Base-by-base conservation (phyloP, 2,888 invertebrate species). In the Volucella bombylans region DNA sequence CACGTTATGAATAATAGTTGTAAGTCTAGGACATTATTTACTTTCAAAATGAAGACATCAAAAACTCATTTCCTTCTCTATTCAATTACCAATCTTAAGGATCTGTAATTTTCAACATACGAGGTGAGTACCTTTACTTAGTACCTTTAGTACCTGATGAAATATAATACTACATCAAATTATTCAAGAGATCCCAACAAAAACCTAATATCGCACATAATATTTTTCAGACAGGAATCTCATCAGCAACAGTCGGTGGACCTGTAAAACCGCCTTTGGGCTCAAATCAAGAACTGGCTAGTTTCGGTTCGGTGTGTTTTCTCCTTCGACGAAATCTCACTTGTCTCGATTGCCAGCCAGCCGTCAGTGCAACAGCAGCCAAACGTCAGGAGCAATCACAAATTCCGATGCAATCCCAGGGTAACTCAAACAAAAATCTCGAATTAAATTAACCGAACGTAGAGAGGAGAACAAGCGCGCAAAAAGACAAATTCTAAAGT, bases 401-500 rank as follows among this genome's bases (percentile, higher is more conserved):
- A 81, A 85, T 85, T 85, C 85, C 85, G 59, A 77, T 85, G 85
- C 85, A 81, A 85, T 85, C 85, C 85, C 85, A 72, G 81, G 72
- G 76, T 71, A 81, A 72, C 72, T 85, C 72, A 72, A 76, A 77
- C 81, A 77, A 85, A 82, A 85, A 81, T 85, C 85, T 81, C 62
- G 81, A 76, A 85, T 85, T 85, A 85, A 85, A 85, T 85, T 85
- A 85, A 81, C 81, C 81, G 85, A 85, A 81, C 76, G 71, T 67
- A 76, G 76, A 72, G 71, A 41, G 39, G n/a, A 55, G 54, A 10
- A 41, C 45, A 47, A 47, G 18, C 57, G 18, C 47, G 47, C 67
- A 85, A 85, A 85, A 85, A 81, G 81, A 85, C 76, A 85, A 85
- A 85, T 85, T 85, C 85, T 85, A 72, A 85, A 85, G 85, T 85